Evolutionary conservation across 2,113 vertebrate genomes (phyloP), one percentile per base, ranked within the genome.

Genomic region (Perca schrenkii): DNA sequence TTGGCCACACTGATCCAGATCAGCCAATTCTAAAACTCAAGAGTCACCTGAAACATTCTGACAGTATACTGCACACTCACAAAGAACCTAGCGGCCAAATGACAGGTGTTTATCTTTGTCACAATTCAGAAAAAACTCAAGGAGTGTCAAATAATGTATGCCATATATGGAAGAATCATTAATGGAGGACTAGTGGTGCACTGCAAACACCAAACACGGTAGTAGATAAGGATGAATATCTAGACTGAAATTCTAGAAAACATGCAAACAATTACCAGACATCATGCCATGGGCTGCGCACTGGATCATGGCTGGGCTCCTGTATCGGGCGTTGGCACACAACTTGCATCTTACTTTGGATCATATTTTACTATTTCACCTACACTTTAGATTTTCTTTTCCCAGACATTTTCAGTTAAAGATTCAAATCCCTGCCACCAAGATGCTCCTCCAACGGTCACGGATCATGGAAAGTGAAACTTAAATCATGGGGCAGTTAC

Each of bases 201-300:
- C 16, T n/a, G 34, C 12, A 57, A 52, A 65, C 25, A 65, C 6
- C 12, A 21, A 66, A 56, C 25, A 28, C 36, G 4, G 74, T 31
- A 64, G 3, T 3, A 40, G 15, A 84, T 72, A 6, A 10, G 17
- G 40, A n/a, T 76, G 36, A 81, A 77, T 36, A 84, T 77, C 8
- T 61, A 15, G 34, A 84, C 50, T 64, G n/a, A 28, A 78, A 78
- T 72, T 66, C 22, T 28, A 50, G 21, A 76, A 74, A 77, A 75
- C 57, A 85, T 68, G 43, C 31, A 79, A 68, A 71, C 54, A 77
- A 65, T 82, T 49, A 82, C 63, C 13, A 67, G 53, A 77, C 31
- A 34, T 34, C 31, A 34, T 34, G 31, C 31, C 3, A 34, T 34
- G 31, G 5, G 34, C 34, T 34, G 34, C 4, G 34, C 34, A 5